A percentile compares a stretch with the other conserved stretches of the same genome.
These are phyloP conservation scores for Mus spicilegus DNA, from an alignment of 2,113 vertebrate species.

Conservation along the genomic window DNA sequence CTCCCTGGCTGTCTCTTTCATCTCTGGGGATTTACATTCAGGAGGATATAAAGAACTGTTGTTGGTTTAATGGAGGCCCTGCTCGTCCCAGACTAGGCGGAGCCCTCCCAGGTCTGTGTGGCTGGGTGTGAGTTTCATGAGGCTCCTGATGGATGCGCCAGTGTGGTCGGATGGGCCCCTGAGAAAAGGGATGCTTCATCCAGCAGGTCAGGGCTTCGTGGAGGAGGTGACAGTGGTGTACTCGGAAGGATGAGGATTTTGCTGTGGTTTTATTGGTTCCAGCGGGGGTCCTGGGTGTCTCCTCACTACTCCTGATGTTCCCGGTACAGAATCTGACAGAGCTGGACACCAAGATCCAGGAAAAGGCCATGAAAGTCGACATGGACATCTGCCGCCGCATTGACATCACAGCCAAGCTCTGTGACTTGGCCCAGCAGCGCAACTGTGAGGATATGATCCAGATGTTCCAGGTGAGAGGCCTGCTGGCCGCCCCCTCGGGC, in stretches of 20 bases:
- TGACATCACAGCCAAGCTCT: slow-evolving; percentile 97
- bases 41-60: background rate
- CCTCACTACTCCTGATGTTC: background rate
- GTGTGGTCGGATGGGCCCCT: background rate
- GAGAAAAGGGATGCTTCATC: background rate
- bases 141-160: background rate
- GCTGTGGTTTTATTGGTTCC: background rate
- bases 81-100: background rate
- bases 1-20: background rate
- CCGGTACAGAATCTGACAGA: slow-evolving; percentile 93
- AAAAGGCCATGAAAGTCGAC: slow-evolving; percentile 99
- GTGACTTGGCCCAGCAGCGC: slow-evolving; percentile 97
- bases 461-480: slow-evolving; percentile 94
- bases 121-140: background rate
- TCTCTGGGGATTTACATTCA: background rate
- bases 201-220: background rate
- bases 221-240: background rate
- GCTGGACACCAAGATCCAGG: slow-evolving; percentile 98
- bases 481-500: background rate
- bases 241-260: accelerated
- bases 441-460: slow-evolving; percentile 98
- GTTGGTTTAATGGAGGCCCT: background rate
- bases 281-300: background rate
- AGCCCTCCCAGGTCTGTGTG: accelerated
- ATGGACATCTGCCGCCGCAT: slow-evolving; percentile 99